phyloP scores from a whole-genome alignment of 2,888 invertebrate genomes.

The Ecdyonurus torrentis region DNA sequence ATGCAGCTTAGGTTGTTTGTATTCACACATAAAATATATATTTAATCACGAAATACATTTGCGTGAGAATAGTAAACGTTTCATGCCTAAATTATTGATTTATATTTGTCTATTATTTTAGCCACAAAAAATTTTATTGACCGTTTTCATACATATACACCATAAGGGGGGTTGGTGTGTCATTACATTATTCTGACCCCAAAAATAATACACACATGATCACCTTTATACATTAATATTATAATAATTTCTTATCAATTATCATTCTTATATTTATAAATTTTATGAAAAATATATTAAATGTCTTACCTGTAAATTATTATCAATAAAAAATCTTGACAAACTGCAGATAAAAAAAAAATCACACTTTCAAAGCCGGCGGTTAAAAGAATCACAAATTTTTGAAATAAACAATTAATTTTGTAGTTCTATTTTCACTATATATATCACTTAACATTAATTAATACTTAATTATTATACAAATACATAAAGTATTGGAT shows the following conservation, averaged over 20 bases:
- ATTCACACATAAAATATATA: too few species aligned
- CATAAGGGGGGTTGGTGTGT: too few species aligned
- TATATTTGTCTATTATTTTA: too few species aligned
- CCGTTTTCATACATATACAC: too few species aligned
- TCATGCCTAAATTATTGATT: too few species aligned
- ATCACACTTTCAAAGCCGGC: too few species aligned
- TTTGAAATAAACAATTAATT: not conserved
- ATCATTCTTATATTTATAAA: not conserved
- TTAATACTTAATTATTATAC: not conserved
- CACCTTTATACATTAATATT: not conserved
- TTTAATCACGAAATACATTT: too few species aligned
- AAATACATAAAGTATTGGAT: not conserved
- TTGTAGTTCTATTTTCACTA: not conserved
- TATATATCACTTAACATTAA: not conserved
- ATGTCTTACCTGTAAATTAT: not conserved
- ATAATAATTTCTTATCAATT: not conserved
- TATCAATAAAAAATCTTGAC: not conserved
- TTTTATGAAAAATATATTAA: not conserved
- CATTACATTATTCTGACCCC: too few species aligned
- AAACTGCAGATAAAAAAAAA: not conserved
- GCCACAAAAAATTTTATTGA: too few species aligned
- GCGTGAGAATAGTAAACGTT: too few species aligned
- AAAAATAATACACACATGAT: too few species aligned
- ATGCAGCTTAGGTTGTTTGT: too few species aligned
- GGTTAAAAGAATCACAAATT: not conserved